Percentiles rank a stretch among this genome's conserved stretches.
phyloP scores from a whole-genome alignment of 2,888 invertebrate genomes.

The Diaphora mendica region DNA sequence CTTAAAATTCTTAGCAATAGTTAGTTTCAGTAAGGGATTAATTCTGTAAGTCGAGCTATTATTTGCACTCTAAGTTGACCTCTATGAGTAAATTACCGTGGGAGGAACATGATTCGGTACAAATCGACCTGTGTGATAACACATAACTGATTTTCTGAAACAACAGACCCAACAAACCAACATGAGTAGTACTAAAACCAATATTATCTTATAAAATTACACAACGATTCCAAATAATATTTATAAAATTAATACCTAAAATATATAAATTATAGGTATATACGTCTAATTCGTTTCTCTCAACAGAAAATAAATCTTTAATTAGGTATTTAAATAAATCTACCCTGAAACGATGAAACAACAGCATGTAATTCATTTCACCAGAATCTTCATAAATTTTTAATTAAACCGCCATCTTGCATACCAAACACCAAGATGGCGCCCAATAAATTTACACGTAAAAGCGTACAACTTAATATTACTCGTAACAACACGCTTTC shows the following conservation, averaged over 20 bases:
- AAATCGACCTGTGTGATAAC: too few species aligned
- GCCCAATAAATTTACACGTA: constrained; percentile 53
- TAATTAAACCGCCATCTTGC: constrained; percentile 57
- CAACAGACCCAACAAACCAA: background rate
- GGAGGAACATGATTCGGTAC: too few species aligned
- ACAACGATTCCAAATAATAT: too few species aligned
- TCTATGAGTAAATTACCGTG: too few species aligned
- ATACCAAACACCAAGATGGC: constrained; percentile 52
- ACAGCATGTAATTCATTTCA: constrained; percentile 42
- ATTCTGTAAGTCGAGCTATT: too few species aligned
- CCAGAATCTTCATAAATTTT: constrained; percentile 56
- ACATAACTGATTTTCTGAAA: too few species aligned
- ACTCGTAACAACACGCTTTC: constrained; percentile 38
- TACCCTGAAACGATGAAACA: background rate
- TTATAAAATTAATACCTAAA: background rate
- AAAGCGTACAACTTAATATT: constrained; percentile 56
- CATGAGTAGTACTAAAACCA: background rate
- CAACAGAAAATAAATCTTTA: background rate
- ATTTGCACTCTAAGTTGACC: too few species aligned
- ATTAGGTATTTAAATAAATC: background rate
- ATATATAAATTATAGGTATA: background rate
- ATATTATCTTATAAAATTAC: too few species aligned
- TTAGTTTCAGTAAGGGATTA: too few species aligned
- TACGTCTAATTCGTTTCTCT: background rate
- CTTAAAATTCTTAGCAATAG: background rate